Conservation (phyloP, 2,888 invertebrate species). For the Idaea aversata region DNA sequence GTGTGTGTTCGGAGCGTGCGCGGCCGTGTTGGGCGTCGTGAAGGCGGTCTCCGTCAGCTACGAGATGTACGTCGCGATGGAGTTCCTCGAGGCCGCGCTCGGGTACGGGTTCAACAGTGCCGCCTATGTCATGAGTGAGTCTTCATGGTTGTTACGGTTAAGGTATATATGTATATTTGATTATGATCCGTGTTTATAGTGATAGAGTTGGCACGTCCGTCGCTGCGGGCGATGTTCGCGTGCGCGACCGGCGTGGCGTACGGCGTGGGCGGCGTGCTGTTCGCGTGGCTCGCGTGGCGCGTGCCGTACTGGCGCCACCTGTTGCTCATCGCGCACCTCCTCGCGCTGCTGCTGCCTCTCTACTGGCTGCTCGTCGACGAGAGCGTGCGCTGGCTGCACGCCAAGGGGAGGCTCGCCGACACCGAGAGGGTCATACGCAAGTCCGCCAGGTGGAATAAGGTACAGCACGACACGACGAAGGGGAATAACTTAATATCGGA, state of each 20-base stretch:
- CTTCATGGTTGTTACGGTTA: background rate
- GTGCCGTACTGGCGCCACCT: slow-evolving; percentile 85
- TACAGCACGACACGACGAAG: slow-evolving; percentile 24
- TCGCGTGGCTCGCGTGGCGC: slow-evolving; percentile 59
- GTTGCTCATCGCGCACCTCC: slow-evolving; percentile 83
- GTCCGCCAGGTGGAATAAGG: slow-evolving; percentile 83
- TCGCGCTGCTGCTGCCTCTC: slow-evolving; percentile 83
- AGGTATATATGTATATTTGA: background rate
- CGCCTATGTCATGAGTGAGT: slow-evolving; percentile 69
- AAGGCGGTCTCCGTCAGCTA: slow-evolving; percentile 79
- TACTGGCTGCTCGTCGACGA: slow-evolving; percentile 86
- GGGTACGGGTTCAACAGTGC: slow-evolving; percentile 80
- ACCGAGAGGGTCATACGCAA: slow-evolving; percentile 81
- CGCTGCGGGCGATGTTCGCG: slow-evolving; percentile 62
- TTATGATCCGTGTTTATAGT: slow-evolving; percentile 38
- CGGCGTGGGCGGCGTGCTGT: slow-evolving; percentile 79
- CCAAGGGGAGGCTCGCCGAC: slow-evolving; percentile 77
- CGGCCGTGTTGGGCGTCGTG: slow-evolving; percentile 72
- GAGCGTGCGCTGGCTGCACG: slow-evolving; percentile 88
- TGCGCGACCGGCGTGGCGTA: slow-evolving; percentile 67
- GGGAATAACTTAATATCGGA: too few species aligned
- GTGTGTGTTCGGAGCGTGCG: slow-evolving; percentile 68
- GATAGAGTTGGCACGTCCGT: slow-evolving; percentile 64
- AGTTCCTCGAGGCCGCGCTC: slow-evolving; percentile 79
- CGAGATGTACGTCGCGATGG: slow-evolving; percentile 75